These are phyloP conservation scores for Pelodiscus sinensis DNA, from an alignment of 2,113 vertebrate species.

Conservation along the genomic window DNA sequence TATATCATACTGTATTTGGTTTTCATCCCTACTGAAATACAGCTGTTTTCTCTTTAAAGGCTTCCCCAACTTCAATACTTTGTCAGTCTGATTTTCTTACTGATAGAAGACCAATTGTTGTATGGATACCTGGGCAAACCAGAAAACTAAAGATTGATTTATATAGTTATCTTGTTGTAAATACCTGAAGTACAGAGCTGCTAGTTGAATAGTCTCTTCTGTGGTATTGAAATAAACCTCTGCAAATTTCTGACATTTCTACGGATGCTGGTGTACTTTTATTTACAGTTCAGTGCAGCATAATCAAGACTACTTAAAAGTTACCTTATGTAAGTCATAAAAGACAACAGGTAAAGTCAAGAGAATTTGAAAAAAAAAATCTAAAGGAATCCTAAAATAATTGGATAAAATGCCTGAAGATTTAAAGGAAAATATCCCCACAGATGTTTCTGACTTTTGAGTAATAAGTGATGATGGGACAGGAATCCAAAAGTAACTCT, in stretches of 20 bases:
- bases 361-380: neutral
- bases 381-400: neutral
- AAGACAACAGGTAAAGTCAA: neutral
- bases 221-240: neutral
- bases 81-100: neutral
- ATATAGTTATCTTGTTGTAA: neutral
- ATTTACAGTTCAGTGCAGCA: neutral
- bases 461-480: too few species aligned
- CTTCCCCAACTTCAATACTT: neutral
- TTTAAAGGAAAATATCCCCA: neutral
- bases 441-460: neutral
- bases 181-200: neutral
- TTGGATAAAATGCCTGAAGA: neutral
- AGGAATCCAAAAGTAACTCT: constrained; percentile 6
- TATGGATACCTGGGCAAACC: neutral
- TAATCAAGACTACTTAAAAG: neutral
- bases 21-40: neutral
- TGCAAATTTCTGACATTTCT: neutral
- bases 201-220: neutral
- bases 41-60: neutral
- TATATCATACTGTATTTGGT: neutral
- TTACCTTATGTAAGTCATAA: neutral
- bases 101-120: neutral
- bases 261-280: neutral
- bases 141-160: neutral